phyloP scores from a whole-genome alignment of 1,140 invertebrate genomes.

The Diprion similis region DNA sequence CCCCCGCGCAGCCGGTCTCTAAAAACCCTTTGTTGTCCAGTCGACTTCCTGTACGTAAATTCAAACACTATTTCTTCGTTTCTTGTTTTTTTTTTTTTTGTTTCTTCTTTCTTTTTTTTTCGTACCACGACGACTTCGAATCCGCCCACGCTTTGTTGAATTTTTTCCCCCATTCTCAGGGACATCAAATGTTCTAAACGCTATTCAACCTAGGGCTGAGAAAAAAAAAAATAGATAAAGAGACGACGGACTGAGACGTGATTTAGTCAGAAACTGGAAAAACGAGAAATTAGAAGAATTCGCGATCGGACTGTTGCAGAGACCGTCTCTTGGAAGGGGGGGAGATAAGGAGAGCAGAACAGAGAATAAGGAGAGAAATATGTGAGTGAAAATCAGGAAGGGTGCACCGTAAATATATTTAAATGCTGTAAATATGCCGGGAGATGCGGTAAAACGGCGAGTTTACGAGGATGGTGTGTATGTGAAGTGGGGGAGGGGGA shows the following conservation, averaged over 20 bases:
- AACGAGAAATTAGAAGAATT: background rate
- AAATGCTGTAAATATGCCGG: slow-evolving; percentile 55
- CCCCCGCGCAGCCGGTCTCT: no score
- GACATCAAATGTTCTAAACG: no score
- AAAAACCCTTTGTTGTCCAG: background rate
- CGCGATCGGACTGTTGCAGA: background rate
- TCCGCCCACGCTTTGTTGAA: no score
- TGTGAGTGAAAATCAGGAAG: slow-evolving; percentile 24
- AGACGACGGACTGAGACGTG: background rate
- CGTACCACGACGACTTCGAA: no score
- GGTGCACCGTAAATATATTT: slow-evolving; percentile 44
- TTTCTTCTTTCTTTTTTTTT: no score
- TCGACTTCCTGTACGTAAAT: background rate
- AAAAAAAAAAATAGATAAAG: background rate
- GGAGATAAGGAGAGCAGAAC: no score
- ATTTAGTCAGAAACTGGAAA: background rate
- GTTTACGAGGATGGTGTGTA: slow-evolving; percentile 58
- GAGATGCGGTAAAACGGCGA: slow-evolving; percentile 56
- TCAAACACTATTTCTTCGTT: no score
- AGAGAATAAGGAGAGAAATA: no score
- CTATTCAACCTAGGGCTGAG: no score
- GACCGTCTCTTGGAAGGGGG: background rate
- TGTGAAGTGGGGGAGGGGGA: slow-evolving; percentile 24
- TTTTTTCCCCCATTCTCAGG: no score
- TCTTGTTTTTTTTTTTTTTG: no score